A percentile compares a stretch with the other conserved stretches of the same genome.
Evolutionary conservation across 2,888 invertebrate genomes (phyloP).

Genomic region (Leptinotarsa haldemani): DNA sequence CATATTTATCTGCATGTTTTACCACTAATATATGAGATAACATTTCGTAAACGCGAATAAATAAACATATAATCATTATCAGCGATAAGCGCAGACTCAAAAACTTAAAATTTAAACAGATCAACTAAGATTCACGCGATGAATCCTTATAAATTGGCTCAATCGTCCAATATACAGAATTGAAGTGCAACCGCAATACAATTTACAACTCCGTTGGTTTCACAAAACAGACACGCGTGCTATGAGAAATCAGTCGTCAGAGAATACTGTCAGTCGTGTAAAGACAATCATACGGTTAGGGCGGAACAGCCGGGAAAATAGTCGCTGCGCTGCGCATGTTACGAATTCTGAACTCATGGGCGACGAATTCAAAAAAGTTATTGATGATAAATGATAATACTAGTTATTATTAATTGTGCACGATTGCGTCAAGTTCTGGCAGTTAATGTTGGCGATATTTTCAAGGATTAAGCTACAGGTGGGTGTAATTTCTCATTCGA

Average conservation of each 20-base stretch:
- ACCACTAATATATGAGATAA: no score
- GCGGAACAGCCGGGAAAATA: background rate
- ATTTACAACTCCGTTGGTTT: background rate
- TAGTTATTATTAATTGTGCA: background rate
- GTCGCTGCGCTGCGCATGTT: slow-evolving; percentile 7
- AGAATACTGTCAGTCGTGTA: background rate
- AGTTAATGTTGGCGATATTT: background rate
- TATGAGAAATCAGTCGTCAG: background rate
- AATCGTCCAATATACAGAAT: background rate
- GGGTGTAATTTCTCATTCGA: background rate
- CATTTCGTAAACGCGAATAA: background rate
- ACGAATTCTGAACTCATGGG: background rate
- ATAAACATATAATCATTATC: background rate
- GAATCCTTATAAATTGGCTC: slow-evolving; percentile 1
- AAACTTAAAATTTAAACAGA: background rate
- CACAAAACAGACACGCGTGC: slow-evolving; percentile 6
- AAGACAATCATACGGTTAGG: background rate
- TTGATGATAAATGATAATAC: background rate
- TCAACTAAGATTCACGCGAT: background rate
- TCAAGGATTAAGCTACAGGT: slow-evolving; percentile 6
- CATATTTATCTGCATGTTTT: no score
- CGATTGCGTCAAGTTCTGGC: slow-evolving; percentile 1
- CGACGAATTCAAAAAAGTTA: background rate
- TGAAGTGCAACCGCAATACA: slow-evolving; percentile 1
- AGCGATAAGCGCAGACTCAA: background rate